phyloP scores from a whole-genome alignment of 2,888 invertebrate genomes.

The Chalcis sispes region DNA sequence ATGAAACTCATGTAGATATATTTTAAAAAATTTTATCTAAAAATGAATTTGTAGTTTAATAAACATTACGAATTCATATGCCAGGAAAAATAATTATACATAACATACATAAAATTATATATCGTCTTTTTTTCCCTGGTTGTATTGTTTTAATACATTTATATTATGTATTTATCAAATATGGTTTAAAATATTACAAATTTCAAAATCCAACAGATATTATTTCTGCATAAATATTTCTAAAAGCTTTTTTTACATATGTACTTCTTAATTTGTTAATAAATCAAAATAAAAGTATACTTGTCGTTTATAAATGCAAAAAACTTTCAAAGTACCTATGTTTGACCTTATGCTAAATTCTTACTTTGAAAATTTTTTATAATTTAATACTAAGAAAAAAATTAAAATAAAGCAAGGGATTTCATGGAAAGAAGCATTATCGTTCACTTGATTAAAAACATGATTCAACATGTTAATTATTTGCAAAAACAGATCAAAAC shows the following conservation, averaged over 20 bases:
- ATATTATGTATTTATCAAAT: conserved; percentile 53
- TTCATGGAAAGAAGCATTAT: conserved; percentile 55
- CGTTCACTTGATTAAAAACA: conserved; percentile 54
- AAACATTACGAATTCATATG: conserved; percentile 50
- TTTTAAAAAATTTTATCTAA: conserved; percentile 52
- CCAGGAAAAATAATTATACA: conserved; percentile 49
- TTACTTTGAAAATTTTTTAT: conserved; percentile 55
- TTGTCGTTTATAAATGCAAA: conserved; percentile 50
- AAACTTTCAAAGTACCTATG: conserved; percentile 54
- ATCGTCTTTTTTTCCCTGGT: conserved; percentile 40
- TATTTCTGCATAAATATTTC: conserved; percentile 57
- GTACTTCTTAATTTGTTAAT: conserved; percentile 53
- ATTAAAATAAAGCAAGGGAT: conserved; percentile 54
- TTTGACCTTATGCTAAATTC: conserved; percentile 24
- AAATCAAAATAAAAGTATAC: conserved; percentile 55
- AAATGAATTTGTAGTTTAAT: conserved; percentile 47
- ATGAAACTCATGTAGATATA: conserved; percentile 42
- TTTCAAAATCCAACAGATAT: conserved; percentile 56
- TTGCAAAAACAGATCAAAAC: conserved; percentile 60
- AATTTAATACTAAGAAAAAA: conserved; percentile 51
- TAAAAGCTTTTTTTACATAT: conserved; percentile 55
- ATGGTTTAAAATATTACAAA: conserved; percentile 56
- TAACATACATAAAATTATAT: conserved; percentile 44
- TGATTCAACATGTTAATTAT: conserved; percentile 52
- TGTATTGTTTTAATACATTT: conserved; percentile 46